phyloP scores from a whole-genome alignment of 2,113 vertebrate species.

The Myanophis thanlyinensis region DNA sequence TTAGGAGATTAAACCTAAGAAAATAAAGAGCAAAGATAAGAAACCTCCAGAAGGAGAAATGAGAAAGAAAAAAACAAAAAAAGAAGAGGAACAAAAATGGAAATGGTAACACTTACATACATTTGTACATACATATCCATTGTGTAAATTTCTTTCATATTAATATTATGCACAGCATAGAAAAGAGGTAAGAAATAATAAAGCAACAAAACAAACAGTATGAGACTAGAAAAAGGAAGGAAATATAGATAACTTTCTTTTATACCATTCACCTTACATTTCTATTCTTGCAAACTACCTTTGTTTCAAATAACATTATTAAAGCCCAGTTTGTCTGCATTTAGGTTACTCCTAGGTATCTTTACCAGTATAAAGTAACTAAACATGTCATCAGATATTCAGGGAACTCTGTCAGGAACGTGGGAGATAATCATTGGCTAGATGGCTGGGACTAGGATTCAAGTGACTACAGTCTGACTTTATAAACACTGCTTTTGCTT shows the following conservation, averaged over 20 bases:
- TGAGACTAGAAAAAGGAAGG: neutral
- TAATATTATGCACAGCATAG: neutral
- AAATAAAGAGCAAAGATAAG: conserved; percentile 86
- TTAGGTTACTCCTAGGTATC: neutral
- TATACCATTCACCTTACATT: neutral
- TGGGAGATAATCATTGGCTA: neutral
- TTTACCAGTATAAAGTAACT: neutral
- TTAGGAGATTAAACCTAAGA: conserved; percentile 88
- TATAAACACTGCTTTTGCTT: neutral
- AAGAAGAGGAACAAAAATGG: conserved; percentile 95
- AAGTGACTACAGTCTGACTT: neutral
- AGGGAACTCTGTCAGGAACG: neutral
- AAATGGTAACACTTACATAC: conserved; percentile 83
- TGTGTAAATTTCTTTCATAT: neutral
- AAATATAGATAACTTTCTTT: neutral
- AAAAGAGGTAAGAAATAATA: neutral
- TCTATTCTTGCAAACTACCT: neutral
- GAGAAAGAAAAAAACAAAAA: conserved; percentile 89
- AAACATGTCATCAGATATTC: neutral
- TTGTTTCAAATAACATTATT: neutral
- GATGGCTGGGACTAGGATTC: neutral
- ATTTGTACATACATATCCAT: neutral
- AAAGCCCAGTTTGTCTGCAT: neutral
- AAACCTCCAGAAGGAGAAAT: conserved; percentile 75
- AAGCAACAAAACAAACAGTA: neutral